Evolutionary conservation across 2,797 vertebrate species (phyloP).

Genomic region (Dendrocincla tyrannina): DNA sequence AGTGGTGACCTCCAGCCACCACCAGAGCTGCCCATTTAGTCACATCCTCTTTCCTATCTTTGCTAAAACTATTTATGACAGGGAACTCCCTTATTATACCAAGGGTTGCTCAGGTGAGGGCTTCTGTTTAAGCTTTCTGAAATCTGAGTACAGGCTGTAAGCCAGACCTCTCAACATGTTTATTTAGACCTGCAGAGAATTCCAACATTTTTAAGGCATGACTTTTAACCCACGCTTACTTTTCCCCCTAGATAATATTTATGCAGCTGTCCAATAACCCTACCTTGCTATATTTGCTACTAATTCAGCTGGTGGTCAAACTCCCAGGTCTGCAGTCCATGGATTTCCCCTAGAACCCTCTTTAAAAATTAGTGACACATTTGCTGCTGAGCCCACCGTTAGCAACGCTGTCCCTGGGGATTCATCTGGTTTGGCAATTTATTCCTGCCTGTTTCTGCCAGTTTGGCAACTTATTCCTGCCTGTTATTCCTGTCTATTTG

Average conservation of each 20-base stretch:
- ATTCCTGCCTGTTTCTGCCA: background rate
- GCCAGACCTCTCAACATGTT: background rate
- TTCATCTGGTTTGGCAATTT: background rate
- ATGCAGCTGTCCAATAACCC: background rate
- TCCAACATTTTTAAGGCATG: background rate
- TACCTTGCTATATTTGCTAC: background rate
- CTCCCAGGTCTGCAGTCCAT: background rate
- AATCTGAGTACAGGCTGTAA: background rate
- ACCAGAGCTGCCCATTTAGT: background rate
- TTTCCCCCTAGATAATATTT: background rate
- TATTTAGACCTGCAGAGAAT: background rate
- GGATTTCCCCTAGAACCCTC: background rate
- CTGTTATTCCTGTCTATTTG: background rate
- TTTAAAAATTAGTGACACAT: background rate
- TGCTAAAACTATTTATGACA: background rate
- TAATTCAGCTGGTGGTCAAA: background rate
- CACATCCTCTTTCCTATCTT: slow-evolving; percentile 18
- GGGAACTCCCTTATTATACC: background rate
- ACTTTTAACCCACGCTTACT: background rate
- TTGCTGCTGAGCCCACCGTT: background rate
- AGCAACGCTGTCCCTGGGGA: background rate
- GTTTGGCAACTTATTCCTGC: background rate
- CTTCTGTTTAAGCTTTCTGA: background rate
- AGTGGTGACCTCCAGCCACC: background rate
- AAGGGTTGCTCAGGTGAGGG: background rate